Base-by-base conservation (phyloP, 2,888 invertebrate species). In the Epinotia nisella region DNA sequence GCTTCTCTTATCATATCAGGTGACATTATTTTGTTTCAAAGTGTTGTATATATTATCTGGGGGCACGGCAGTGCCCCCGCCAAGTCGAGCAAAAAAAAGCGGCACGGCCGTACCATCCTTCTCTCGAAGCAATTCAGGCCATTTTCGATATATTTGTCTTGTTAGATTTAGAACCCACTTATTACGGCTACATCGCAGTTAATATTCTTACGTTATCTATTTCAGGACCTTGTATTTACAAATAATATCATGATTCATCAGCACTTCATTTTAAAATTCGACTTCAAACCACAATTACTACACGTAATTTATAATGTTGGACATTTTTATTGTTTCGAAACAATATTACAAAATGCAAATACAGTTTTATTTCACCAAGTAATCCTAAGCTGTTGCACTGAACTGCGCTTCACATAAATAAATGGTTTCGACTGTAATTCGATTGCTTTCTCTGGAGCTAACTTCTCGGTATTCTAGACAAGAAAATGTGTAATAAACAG, bases 401-500 rank as follows among this genome's bases (percentile, higher is more conserved):
- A 41, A 29, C n/a, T 29, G 29, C 29, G 51, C 56, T 66, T 67
- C 67, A 56, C 58, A 67, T 53, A 53, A 70, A 70, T 61, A 70
- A 53, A 70, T 70, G 24, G 60, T 70, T 70, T 55, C 29, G 56
- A 70, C 55, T 60, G 51, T 66, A 61, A 72, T 61, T 61, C 39
- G 13, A 72, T 72, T 68, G 29, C 19, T 67, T 68, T 72, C 62
- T 62, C n/a, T 49, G 55, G 74, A 80, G 83, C 82, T 82, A 81
- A 81, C 78, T 83, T 80, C 78, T 74, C 76, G 71, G 76, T 77
- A 76, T 83, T 82, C 80, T 80, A 82, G 87, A 83, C 82, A 85
- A 84, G 76, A 76, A 77, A 81, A 82, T 78, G 79, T 80, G 80
- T 83, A 84, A 83, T 82, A 80, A 85, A 82, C 82, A 81, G 75